These are phyloP conservation scores for Odontamblyopus rebecca DNA, from an alignment of 2,797 vertebrate species.

Conservation along the genomic window DNA sequence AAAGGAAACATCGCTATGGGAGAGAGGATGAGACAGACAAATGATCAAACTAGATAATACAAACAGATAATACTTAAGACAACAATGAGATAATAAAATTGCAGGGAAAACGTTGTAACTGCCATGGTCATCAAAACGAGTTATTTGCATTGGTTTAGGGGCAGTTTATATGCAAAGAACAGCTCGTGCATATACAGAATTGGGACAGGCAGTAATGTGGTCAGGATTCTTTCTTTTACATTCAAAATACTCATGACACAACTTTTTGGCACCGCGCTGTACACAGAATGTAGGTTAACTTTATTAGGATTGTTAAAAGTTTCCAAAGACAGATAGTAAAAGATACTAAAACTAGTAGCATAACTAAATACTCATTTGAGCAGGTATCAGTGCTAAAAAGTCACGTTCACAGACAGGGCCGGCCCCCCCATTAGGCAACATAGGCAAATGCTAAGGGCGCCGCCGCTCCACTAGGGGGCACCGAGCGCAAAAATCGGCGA, in stretches of 20 bases:
- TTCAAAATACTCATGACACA: background rate
- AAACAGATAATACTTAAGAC: background rate
- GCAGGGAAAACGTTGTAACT: background rate
- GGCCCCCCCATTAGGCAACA: no score
- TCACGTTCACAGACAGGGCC: no score
- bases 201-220: background rate
- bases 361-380: no score
- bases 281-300: no score
- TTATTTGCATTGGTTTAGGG: background rate
- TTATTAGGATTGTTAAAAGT: no score
- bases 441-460: no score
- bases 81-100: background rate
- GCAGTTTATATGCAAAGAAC: background rate
- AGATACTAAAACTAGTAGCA: no score
- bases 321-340: no score
- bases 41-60: background rate
- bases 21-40: slow-evolving; percentile 15
- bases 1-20: slow-evolving; percentile 21
- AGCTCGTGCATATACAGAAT: background rate
- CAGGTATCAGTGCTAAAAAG: no score
- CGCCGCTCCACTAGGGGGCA: no score
- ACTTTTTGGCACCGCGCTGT: no score
- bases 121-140: background rate
- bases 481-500: no score
- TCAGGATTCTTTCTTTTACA: background rate